phyloP scores from a whole-genome alignment of 2,797 vertebrate genomes.

The Perodicticus potto region DNA sequence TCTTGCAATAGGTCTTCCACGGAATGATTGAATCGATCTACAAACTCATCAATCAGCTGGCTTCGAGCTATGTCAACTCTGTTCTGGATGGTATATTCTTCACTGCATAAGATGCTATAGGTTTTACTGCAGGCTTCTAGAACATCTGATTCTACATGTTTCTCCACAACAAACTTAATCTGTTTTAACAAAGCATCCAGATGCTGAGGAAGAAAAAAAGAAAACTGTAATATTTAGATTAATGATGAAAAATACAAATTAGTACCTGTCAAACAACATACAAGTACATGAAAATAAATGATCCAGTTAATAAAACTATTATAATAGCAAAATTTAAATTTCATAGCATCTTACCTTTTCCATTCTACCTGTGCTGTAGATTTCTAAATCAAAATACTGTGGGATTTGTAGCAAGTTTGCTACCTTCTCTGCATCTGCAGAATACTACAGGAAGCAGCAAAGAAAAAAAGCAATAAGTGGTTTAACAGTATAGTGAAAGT shows the following conservation, averaged over 20 bases:
- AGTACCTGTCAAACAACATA: slow-evolving; percentile 19
- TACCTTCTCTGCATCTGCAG: slow-evolving; percentile 97
- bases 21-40: slow-evolving; percentile 96
- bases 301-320: slow-evolving; percentile 41
- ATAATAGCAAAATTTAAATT: slow-evolving; percentile 39
- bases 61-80: slow-evolving; percentile 98
- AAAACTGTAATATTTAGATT: slow-evolving; percentile 64
- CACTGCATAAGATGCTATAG: slow-evolving; percentile 99
- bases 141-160: slow-evolving; percentile 97
- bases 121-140: slow-evolving; percentile 99
- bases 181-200: slow-evolving; percentile 98
- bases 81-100: slow-evolving; percentile 99
- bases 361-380: slow-evolving; percentile 97
- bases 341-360: slow-evolving; percentile 90
- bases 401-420: slow-evolving; percentile 99
- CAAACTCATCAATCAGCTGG: slow-evolving; percentile 98
- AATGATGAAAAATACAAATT: background rate
- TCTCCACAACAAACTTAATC: slow-evolving; percentile 98
- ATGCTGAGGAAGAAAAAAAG: slow-evolving; percentile 89
- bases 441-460: slow-evolving; percentile 90
- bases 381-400: slow-evolving; percentile 98
- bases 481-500: background rate
- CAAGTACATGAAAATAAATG: slow-evolving; percentile 46
- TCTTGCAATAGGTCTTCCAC: slow-evolving; percentile 98
- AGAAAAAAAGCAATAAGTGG: slow-evolving; percentile 42